These are phyloP conservation scores for Python bivittatus DNA, from an alignment of 2,113 vertebrate species.

Conservation along the genomic window DNA sequence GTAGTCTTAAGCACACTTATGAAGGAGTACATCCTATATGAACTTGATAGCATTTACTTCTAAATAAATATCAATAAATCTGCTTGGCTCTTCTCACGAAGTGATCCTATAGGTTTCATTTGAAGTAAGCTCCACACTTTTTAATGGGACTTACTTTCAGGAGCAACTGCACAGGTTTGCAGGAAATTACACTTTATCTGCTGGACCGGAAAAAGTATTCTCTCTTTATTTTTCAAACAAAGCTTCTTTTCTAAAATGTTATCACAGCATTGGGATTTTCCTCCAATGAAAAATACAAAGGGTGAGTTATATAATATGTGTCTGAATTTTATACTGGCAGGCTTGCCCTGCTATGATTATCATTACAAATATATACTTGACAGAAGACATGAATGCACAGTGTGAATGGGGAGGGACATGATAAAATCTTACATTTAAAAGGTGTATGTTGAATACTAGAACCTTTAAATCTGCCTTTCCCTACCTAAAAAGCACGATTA, in stretches of 20 bases:
- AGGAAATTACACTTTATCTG: background rate
- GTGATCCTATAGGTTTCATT: background rate
- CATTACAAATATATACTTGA: constrained; percentile 1
- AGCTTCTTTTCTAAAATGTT: background rate
- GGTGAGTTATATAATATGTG: background rate
- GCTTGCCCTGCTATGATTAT: constrained; percentile 12
- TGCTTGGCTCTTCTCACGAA: background rate
- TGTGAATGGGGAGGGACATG: background rate
- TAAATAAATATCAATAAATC: background rate
- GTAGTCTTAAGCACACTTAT: background rate
- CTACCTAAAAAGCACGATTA: too few relatives aligned
- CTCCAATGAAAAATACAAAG: background rate
- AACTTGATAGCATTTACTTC: background rate
- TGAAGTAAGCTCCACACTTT: background rate
- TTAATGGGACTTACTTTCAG: background rate
- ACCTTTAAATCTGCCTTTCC: background rate
- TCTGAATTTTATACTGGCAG: constrained; percentile 11
- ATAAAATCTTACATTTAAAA: background rate
- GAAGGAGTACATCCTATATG: background rate
- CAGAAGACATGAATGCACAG: constrained; percentile 12
- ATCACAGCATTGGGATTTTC: background rate
- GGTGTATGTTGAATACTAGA: accelerated
- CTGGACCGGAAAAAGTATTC: background rate
- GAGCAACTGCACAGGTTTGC: background rate
- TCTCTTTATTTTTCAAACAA: background rate